phyloP scores from a whole-genome alignment of 1,140 invertebrate species.

The Drosophila paulistorum region DNA sequence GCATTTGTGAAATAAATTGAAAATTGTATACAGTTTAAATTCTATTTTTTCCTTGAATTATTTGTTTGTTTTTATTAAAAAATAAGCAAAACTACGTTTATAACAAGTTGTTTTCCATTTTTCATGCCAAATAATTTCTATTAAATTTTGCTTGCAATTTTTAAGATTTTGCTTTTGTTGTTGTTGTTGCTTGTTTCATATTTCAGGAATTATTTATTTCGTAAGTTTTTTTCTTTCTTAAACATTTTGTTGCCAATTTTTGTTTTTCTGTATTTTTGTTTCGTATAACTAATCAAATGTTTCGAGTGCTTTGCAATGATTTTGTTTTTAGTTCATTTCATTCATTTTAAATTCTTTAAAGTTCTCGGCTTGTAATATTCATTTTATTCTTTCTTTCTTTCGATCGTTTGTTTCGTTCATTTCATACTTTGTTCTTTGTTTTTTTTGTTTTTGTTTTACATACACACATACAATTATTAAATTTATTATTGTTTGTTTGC shows the following conservation, averaged over 20 bases:
- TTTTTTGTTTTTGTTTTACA: slow-evolving; percentile 20
- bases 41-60: slow-evolving; percentile 66
- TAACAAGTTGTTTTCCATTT: slow-evolving; percentile 82
- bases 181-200: neutral
- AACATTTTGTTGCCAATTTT: slow-evolving; percentile 57
- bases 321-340: slow-evolving; percentile 46
- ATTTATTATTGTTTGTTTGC: slow-evolving; percentile 76
- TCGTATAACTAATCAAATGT: slow-evolving; percentile 73
- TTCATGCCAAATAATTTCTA: slow-evolving; percentile 64
- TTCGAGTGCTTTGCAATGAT: slow-evolving; percentile 58
- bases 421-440: neutral
- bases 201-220: slow-evolving; percentile 41
- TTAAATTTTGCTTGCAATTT: slow-evolving; percentile 64
- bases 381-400: slow-evolving; percentile 2
- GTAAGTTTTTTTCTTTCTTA: slow-evolving; percentile 34
- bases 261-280: slow-evolving; percentile 26
- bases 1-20: slow-evolving; percentile 24
- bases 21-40: slow-evolving; percentile 16
- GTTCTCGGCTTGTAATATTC: slow-evolving; percentile 56
- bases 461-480: slow-evolving; percentile 70
- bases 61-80: slow-evolving; percentile 82
- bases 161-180: slow-evolving; percentile 34
- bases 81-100: slow-evolving; percentile 83
- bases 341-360: slow-evolving; percentile 72
- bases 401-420: neutral